A percentile compares a stretch with the other conserved stretches of the same genome.
phyloP scores from a whole-genome alignment of 2,888 invertebrate genomes.

The Metallyticus violacea region DNA sequence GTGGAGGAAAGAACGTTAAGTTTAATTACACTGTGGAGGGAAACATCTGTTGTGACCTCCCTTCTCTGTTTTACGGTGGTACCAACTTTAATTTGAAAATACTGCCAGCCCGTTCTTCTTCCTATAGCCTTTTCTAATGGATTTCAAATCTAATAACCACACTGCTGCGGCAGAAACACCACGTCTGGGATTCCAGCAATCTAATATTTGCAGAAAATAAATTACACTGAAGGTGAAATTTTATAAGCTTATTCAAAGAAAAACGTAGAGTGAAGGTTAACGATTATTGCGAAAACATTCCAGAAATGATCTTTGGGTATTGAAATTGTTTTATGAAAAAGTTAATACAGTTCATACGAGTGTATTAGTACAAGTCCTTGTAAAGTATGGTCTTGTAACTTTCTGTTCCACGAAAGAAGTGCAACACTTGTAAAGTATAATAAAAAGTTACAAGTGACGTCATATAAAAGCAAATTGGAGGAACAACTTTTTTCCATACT shows the following conservation, averaged over 20 bases:
- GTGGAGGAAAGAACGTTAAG: background rate
- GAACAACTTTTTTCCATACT: no score
- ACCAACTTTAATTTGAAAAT: background rate
- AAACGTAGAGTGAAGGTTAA: background rate
- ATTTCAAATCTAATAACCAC: background rate
- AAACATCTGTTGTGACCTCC: background rate
- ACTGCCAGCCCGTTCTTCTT: background rate
- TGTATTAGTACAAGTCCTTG: no score
- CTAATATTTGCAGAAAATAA: background rate
- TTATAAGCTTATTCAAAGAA: background rate
- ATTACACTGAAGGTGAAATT: background rate
- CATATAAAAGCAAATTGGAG: no score
- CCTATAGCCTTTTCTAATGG: background rate
- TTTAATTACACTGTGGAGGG: background rate
- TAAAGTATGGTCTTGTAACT: no score
- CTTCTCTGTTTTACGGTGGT: background rate
- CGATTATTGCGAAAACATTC: background rate
- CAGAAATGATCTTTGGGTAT: no score
- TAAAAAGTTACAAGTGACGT: no score
- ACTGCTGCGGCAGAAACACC: background rate
- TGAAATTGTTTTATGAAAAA: background rate
- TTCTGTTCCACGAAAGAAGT: no score
- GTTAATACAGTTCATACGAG: no score
- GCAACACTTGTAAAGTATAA: no score
- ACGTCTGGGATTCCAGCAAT: background rate